A percentile compares a stretch with the other conserved stretches of the same genome.
These are phyloP conservation scores for Brachionus paranguensis DNA, from an alignment of 1,140 invertebrate species.

Conservation along the genomic window DNA sequence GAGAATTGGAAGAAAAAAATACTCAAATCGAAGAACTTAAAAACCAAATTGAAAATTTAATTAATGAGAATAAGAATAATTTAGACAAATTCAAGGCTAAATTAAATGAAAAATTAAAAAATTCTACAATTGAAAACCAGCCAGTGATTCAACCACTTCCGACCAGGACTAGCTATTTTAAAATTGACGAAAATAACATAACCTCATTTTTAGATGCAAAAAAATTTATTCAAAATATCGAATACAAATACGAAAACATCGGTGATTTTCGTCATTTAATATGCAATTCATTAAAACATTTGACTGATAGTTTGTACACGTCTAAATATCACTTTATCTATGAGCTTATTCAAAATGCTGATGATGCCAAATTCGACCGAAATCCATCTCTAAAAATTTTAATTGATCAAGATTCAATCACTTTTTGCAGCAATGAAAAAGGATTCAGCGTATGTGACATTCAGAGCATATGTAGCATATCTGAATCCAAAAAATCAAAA, in stretches of 20 bases:
- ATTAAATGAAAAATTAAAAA: not conserved
- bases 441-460: not conserved
- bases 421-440: slow-evolving; percentile 1
- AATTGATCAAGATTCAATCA: not conserved
- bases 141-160: too few species aligned
- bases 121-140: not conserved
- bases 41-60: not conserved
- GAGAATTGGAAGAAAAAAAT: not conserved
- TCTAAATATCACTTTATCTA: not conserved
- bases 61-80: not conserved
- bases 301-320: not conserved
- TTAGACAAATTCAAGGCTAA: not conserved
- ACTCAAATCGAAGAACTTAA: not conserved
- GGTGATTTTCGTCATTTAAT: not conserved
- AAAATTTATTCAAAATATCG: not conserved
- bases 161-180: not conserved
- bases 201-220: not conserved
- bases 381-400: not conserved
- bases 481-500: not conserved
- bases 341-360: not conserved
- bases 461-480: not conserved
- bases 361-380: not conserved
- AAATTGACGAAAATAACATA: not conserved
- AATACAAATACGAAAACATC: not conserved
- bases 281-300: not conserved